phyloP scores from a whole-genome alignment of 64 coral and sea anemone genomes.

The Trachythela sp. region DNA sequence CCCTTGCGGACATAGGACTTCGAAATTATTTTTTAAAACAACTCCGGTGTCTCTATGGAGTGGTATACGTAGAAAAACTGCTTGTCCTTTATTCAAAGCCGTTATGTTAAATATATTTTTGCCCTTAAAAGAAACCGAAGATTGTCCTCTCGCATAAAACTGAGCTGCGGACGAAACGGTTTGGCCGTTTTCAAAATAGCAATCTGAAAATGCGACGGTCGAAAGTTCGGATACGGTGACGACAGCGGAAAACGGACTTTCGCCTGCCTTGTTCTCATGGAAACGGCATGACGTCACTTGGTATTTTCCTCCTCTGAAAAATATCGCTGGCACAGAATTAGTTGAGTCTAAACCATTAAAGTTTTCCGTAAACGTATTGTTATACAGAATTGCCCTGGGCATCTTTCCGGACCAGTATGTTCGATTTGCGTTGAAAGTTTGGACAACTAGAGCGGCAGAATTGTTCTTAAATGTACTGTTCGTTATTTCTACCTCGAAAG shows the following conservation, averaged over 20 bases:
- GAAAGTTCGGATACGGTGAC: not conserved
- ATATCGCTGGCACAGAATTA: not conserved
- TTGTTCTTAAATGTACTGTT: not conserved
- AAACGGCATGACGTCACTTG: not conserved
- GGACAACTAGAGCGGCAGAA: not conserved
- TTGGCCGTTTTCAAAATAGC: constrained; percentile 12
- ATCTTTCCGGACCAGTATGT: not conserved
- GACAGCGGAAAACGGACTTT: not conserved
- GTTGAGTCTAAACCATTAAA: not conserved
- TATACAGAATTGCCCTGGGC: not conserved
- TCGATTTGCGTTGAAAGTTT: not conserved
- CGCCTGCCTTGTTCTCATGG: not conserved
- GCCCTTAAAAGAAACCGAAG: not conserved
- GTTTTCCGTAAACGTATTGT: not conserved
- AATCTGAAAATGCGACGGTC: not conserved
- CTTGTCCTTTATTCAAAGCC: not conserved
- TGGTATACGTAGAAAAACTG: not conserved
- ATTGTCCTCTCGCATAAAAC: not conserved
- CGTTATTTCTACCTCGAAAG: not conserved
- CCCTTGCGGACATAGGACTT: not conserved
- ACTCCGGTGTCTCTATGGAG: not conserved
- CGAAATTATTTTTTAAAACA: not conserved
- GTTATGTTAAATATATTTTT: not conserved
- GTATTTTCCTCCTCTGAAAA: not conserved
- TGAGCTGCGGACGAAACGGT: not conserved